A percentile compares a stretch with the other conserved stretches of the same genome.
Conservation (phyloP, 2,888 invertebrate species). For the Drosophila kokeensis region DNA sequence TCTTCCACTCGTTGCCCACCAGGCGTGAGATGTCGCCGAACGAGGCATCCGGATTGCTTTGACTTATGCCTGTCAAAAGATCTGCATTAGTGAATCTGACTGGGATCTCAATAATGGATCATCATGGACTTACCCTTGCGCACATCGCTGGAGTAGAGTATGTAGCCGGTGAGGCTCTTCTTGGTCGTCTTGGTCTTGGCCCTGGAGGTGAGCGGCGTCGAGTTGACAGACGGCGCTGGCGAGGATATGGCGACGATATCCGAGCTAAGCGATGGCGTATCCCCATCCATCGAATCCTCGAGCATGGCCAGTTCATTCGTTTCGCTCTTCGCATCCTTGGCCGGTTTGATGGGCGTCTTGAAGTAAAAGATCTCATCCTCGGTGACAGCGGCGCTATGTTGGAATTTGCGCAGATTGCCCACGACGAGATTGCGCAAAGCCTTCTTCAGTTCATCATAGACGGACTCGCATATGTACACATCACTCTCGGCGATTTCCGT, state of each 20-base stretch:
- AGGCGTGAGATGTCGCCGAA: constrained; percentile 94
- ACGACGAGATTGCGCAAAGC: constrained; percentile 89
- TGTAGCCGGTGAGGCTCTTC: constrained; percentile 97
- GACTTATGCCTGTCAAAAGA: constrained; percentile 88
- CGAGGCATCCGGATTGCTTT: constrained; percentile 96
- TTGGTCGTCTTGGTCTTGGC: constrained; percentile 89
- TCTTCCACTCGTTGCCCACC: constrained; percentile 96
- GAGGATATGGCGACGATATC: constrained; percentile 89
- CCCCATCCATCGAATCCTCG: constrained; percentile 93
- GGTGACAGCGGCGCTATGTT: constrained; percentile 92
- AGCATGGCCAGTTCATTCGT: constrained; percentile 85
- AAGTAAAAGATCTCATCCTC: constrained; percentile 96
- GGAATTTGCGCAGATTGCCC: constrained; percentile 91
- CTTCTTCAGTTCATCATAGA: constrained; percentile 95
- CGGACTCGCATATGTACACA: constrained; percentile 95
- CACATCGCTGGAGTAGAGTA: constrained; percentile 98
- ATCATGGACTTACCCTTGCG: constrained; percentile 88
- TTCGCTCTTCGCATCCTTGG: constrained; percentile 82
- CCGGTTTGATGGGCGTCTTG: constrained; percentile 88
- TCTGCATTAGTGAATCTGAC: neutral
- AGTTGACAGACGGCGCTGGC: constrained; percentile 85
- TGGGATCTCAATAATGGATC: neutral
- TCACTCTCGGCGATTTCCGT: constrained; percentile 97
- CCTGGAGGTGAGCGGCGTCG: constrained; percentile 84
- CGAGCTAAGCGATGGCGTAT: constrained; percentile 92